phyloP scores from a whole-genome alignment of 2,797 vertebrate species.

The Typhlichthys subterraneus region DNA sequence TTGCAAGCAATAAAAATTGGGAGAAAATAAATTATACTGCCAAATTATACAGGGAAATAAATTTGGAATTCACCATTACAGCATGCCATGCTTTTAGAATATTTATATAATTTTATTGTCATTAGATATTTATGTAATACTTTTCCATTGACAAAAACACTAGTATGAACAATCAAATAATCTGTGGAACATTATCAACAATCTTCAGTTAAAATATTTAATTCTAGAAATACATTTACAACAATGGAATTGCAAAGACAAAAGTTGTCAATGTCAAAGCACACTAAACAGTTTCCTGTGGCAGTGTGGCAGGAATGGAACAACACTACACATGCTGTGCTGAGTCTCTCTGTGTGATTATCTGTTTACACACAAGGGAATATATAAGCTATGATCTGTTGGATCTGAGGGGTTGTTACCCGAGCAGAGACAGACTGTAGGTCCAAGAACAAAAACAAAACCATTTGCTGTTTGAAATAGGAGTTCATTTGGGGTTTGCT shows the following conservation, averaged over 20 bases:
- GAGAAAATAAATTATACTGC: too few relatives aligned
- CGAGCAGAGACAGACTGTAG: constrained; percentile 31
- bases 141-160: too few relatives aligned
- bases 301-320: constrained; percentile 27
- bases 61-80: too few relatives aligned
- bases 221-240: constrained; percentile 12
- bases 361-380: constrained; percentile 39
- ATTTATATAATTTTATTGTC: too few relatives aligned
- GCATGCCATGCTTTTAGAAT: too few relatives aligned
- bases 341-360: constrained; percentile 30
- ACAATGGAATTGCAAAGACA: constrained; percentile 21
- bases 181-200: background rate
- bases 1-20: too few relatives aligned
- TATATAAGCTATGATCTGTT: constrained; percentile 19
- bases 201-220: constrained; percentile 15
- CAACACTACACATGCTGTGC: constrained; percentile 27
- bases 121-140: too few relatives aligned
- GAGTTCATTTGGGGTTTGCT: constrained; percentile 62
- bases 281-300: constrained; percentile 34
- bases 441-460: constrained; percentile 47
- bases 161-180: background rate
- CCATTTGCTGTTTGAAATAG: constrained; percentile 27
- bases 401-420: constrained; percentile 32
- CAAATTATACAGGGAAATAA: too few relatives aligned
- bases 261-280: constrained; percentile 46